Conservation (phyloP, 2,113 vertebrate species). For the Tachuris rubrigastra region DNA sequence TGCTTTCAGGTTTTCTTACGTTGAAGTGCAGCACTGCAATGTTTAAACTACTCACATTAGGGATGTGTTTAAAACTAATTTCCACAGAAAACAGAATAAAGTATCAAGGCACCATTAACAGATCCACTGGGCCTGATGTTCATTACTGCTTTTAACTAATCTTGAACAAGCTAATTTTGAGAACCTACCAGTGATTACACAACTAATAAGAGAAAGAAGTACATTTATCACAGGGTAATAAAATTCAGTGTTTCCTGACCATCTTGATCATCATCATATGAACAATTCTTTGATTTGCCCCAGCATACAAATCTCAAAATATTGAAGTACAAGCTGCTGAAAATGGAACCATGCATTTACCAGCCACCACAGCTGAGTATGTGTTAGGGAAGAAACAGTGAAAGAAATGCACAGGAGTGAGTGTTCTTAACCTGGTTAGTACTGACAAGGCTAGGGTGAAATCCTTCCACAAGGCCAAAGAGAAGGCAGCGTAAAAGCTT, state of each 20-base stretch:
- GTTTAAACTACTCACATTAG: not conserved
- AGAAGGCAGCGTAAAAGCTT: not conserved
- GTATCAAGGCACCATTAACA: not conserved
- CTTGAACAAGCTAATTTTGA: not conserved
- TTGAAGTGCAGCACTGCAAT: not conserved
- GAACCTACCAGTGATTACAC: not conserved
- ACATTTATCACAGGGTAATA: not conserved
- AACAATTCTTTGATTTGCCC: not conserved
- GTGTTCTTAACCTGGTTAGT: not conserved
- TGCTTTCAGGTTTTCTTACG: not conserved
- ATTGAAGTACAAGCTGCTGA: not conserved
- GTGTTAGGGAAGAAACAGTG: not conserved
- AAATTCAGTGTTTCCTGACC: not conserved
- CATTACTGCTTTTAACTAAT: not conserved
- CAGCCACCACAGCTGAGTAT: not conserved
- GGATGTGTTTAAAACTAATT: not conserved
- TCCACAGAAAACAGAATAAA: not conserved
- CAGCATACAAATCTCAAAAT: not conserved
- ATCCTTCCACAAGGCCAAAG: not conserved
- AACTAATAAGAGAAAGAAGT: not conserved
- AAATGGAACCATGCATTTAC: not conserved
- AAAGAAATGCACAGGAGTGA: not conserved
- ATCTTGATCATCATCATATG: not conserved
- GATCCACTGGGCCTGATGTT: not conserved
- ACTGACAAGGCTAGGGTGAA: not conserved